These are phyloP conservation scores for Chamaetylas fuelleborni DNA, from an alignment of 2,113 vertebrate genomes.

Conservation along the genomic window DNA sequence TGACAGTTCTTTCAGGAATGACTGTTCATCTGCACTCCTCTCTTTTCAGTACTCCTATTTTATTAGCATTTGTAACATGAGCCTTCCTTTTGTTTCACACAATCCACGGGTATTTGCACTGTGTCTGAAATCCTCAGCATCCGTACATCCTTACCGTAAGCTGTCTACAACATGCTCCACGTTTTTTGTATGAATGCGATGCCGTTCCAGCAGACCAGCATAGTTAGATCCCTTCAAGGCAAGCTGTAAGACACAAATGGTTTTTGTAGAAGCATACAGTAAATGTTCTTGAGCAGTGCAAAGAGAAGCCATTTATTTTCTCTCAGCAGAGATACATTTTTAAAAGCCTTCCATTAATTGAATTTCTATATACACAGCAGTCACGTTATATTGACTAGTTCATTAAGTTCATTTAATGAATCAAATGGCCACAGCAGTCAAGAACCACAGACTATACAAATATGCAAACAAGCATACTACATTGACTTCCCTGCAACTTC, in stretches of 20 bases:
- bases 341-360: neutral
- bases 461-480: neutral
- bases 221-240: conserved; percentile 97
- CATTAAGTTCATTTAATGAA: neutral
- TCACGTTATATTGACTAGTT: neutral
- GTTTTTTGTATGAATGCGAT: conserved; percentile 91
- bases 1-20: neutral
- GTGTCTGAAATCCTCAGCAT: neutral
- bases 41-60: neutral
- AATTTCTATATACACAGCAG: neutral
- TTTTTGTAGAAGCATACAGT: neutral
- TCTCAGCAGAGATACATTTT: neutral
- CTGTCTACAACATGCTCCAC: conserved; percentile 89
- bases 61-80: neutral
- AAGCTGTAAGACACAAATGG: conserved; percentile 76
- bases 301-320: neutral
- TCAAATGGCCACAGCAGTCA: neutral
- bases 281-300: neutral
- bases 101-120: neutral
- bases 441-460: neutral
- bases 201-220: conserved; percentile 90
- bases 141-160: conserved; percentile 80
- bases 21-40: neutral
- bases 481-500: neutral
- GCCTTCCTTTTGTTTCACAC: neutral